Evolutionary conservation across 2,888 invertebrate species (phyloP).

Genomic region (Amitus sp.): DNA sequence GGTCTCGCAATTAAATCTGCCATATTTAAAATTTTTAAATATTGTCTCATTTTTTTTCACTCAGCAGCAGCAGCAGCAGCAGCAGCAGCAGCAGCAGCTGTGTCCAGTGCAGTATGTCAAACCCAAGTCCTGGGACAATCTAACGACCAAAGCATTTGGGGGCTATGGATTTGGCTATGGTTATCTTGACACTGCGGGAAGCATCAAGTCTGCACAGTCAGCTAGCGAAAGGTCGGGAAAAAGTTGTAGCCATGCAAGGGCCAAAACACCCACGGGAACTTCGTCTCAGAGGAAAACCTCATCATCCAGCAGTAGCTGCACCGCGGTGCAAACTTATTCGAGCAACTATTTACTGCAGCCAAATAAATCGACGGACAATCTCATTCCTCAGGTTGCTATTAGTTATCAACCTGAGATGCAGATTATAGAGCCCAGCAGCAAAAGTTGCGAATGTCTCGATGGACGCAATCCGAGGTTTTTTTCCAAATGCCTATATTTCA

Average conservation of each 20-base stretch:
- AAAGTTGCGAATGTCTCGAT: constrained; percentile 79
- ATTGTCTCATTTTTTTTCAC: too few species aligned
- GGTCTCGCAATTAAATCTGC: too few species aligned
- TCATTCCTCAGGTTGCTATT: constrained; percentile 76
- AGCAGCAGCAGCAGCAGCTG: too few species aligned
- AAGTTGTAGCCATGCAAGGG: constrained; percentile 69
- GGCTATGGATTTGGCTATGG: constrained; percentile 90
- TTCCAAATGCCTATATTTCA: neutral
- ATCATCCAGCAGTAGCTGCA: too few species aligned
- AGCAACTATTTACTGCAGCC: constrained; percentile 71
- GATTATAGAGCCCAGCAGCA: too few species aligned
- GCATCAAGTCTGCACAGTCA: constrained; percentile 62
- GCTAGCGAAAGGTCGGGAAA: constrained; percentile 63
- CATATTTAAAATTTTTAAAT: too few species aligned
- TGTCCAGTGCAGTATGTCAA: constrained; percentile 71
- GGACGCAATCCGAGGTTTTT: constrained; percentile 44
- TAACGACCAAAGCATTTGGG: constrained; percentile 86
- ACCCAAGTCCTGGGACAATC: constrained; percentile 91
- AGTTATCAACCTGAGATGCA: constrained; percentile 73
- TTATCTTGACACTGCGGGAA: constrained; percentile 75
- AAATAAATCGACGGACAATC: constrained; percentile 85
- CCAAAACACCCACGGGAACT: constrained; percentile 69
- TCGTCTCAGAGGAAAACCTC: constrained; percentile 67
- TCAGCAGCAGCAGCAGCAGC: too few species aligned
- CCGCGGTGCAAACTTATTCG: constrained; percentile 64